phyloP scores from a whole-genome alignment of 2,797 vertebrate species.

The Sardinella longiceps region DNA sequence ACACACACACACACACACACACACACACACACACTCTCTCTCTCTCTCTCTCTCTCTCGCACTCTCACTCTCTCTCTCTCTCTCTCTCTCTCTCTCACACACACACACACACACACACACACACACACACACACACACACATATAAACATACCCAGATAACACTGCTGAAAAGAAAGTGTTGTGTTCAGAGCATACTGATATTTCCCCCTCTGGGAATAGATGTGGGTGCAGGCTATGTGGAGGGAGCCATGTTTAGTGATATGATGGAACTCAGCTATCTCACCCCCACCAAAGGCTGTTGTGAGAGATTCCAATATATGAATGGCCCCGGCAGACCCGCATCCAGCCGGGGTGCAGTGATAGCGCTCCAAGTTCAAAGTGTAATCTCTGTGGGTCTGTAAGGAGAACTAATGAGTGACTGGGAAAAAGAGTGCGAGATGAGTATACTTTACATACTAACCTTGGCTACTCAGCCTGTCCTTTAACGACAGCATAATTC shows the following conservation, averaged over 20 bases:
- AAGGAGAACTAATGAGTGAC: constrained; percentile 79
- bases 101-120: no score
- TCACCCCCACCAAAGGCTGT: constrained; percentile 51
- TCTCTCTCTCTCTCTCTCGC: no score
- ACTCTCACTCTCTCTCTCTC: no score
- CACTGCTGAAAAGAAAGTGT: not conserved
- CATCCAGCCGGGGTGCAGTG: constrained; percentile 66
- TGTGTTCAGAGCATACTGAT: not conserved
- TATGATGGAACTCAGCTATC: constrained; percentile 7
- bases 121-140: no score
- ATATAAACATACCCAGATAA: not conserved
- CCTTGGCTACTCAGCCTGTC: constrained; percentile 82
- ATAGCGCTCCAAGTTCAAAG: constrained; percentile 78
- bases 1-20: no score
- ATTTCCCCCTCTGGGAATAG: constrained; percentile 9
- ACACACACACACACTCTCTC: no score
- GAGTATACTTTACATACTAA: constrained; percentile 87
- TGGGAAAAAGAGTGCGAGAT: constrained; percentile 72
- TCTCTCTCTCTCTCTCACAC: no score
- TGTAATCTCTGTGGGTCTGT: constrained; percentile 76
- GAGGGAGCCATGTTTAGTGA: constrained; percentile 10
- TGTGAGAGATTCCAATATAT: constrained; percentile 64
- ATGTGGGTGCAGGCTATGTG: not conserved
- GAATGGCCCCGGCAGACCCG: constrained; percentile 72
- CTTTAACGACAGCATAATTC: constrained; percentile 87